phyloP scores from a whole-genome alignment of 2,797 vertebrate species.

The Pempheris klunzingeri region DNA sequence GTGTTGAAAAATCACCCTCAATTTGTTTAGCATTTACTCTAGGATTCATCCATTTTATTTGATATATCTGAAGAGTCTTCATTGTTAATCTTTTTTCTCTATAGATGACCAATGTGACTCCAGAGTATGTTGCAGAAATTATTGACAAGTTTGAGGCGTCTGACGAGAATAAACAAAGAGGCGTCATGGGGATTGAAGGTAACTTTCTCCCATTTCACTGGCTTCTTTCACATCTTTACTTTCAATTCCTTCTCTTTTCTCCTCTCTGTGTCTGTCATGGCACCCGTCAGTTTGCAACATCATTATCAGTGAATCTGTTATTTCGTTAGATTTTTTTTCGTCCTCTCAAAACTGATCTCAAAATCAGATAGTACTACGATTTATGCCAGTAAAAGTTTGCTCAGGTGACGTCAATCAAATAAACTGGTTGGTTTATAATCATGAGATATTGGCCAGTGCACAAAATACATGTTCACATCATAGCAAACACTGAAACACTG shows the following conservation, averaged over 20 bases:
- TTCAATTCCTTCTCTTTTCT: background rate
- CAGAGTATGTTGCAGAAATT: slow-evolving; percentile 93
- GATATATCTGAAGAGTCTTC: background rate
- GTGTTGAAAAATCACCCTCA: background rate
- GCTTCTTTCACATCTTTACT: background rate
- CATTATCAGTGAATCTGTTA: background rate
- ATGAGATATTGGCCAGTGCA: background rate
- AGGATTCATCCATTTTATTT: slow-evolving; percentile 3
- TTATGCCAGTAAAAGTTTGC: background rate
- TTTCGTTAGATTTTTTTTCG: background rate
- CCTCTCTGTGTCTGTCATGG: background rate
- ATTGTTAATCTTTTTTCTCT: slow-evolving; percentile 5
- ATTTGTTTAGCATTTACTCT: background rate
- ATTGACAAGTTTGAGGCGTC: slow-evolving; percentile 95
- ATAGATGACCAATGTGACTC: slow-evolving; percentile 93
- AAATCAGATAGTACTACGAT: background rate
- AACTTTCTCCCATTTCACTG: slow-evolving; percentile 45
- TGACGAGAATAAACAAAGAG: slow-evolving; percentile 93
- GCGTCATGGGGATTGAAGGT: slow-evolving; percentile 96
- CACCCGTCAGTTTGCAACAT: background rate
- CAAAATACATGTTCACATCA: background rate
- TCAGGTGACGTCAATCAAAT: background rate
- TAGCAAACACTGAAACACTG: background rate
- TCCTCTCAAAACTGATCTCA: background rate
- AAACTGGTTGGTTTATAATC: background rate